phyloP scores from a whole-genome alignment of 1,140 invertebrate species.

The Lanistes nyassanus region DNA sequence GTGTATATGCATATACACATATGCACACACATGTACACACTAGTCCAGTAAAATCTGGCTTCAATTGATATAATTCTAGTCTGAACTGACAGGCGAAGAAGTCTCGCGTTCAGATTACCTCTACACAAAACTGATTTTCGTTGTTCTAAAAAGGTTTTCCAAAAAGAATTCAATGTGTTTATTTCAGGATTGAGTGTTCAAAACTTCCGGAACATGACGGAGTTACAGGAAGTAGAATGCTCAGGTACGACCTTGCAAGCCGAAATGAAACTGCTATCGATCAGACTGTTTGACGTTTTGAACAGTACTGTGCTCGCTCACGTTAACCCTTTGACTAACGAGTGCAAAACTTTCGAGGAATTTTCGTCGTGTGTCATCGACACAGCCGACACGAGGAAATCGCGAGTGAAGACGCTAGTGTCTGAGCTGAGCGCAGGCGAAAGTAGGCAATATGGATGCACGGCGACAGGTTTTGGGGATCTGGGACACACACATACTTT shows the following conservation, averaged over 20 bases:
- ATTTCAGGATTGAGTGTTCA: slow-evolving; percentile 6
- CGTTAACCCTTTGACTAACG: background rate
- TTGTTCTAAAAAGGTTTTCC: too few relatives aligned
- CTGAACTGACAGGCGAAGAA: too few relatives aligned
- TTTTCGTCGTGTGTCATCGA: slow-evolving; percentile 17
- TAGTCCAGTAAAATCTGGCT: too few relatives aligned
- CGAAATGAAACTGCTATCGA: slow-evolving; percentile 20
- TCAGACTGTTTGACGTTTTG: background rate
- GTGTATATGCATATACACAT: too few relatives aligned
- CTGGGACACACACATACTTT: background rate
- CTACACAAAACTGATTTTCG: too few relatives aligned
- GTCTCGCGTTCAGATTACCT: too few relatives aligned
- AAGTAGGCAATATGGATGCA: background rate
- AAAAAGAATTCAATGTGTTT: background rate
- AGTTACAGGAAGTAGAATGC: slow-evolving; percentile 24
- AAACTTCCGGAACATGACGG: slow-evolving; percentile 8
- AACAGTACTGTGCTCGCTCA: slow-evolving; percentile 9
- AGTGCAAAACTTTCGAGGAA: slow-evolving; percentile 15
- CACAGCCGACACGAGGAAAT: background rate
- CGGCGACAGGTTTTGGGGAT: background rate
- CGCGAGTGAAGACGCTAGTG: background rate
- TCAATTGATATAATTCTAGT: too few relatives aligned
- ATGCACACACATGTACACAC: too few relatives aligned
- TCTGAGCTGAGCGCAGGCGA: slow-evolving; percentile 7
- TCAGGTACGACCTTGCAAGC: slow-evolving; percentile 5